Percentiles rank a stretch among this genome's conserved stretches.
Conservation (phyloP, 2,797 vertebrate genomes). For the Microctenopoma steveboyesi region DNA sequence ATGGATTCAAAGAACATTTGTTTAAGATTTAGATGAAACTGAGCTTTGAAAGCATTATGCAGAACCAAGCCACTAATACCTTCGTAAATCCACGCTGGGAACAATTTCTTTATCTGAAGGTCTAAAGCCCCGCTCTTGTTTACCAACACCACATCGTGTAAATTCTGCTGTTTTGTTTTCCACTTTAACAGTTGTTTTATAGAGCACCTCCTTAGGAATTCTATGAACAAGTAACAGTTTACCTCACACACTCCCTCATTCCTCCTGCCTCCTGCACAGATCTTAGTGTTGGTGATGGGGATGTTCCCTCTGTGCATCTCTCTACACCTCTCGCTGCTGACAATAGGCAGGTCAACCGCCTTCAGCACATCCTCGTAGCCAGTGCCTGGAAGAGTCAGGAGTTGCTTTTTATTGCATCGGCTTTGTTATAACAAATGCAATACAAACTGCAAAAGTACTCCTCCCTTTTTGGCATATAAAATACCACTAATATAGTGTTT, state of each 20-base stretch:
- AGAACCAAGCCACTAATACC: slow-evolving; percentile 33
- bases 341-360: slow-evolving; percentile 88
- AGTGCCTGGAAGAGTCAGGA: slow-evolving; percentile 80
- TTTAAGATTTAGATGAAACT: slow-evolving; percentile 67
- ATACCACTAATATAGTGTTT: no score
- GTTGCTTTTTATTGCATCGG: background rate
- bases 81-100: slow-evolving; percentile 40
- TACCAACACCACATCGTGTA: slow-evolving; percentile 17
- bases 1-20: slow-evolving; percentile 68
- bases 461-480: background rate
- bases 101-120: slow-evolving; percentile 35
- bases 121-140: slow-evolving; percentile 30
- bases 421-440: slow-evolving; percentile 10
- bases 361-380: slow-evolving; percentile 90
- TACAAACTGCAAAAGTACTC: background rate
- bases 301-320: slow-evolving; percentile 91
- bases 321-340: slow-evolving; percentile 90
- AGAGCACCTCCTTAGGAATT: slow-evolving; percentile 13
- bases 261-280: slow-evolving; percentile 92
- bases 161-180: slow-evolving; percentile 1
- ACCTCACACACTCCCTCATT: slow-evolving; percentile 97
- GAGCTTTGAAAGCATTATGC: slow-evolving; percentile 41
- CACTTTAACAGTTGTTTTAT: slow-evolving; percentile 6
- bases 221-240: slow-evolving; percentile 55
- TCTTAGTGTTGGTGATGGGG: slow-evolving; percentile 90